Conservation (phyloP, 2,797 vertebrate species). For the Anas acuta region DNA sequence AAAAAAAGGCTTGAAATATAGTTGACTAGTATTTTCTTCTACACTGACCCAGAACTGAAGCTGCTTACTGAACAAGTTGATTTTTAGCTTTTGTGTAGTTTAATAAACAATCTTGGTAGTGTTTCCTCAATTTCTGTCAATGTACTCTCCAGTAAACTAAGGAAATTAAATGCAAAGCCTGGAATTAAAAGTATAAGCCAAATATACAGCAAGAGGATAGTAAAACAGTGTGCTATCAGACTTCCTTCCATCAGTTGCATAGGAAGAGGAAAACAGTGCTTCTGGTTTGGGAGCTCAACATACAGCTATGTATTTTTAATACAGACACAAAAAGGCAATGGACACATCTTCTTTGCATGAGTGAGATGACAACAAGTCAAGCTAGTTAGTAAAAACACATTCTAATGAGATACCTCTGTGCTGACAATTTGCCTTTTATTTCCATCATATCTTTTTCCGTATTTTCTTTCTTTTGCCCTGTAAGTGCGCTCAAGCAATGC, state of each 20-base stretch:
- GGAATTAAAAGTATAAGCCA: not conserved
- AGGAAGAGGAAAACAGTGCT: not conserved
- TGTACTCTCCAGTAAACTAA: not conserved
- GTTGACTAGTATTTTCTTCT: not conserved
- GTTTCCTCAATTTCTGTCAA: not conserved
- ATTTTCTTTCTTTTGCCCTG: not conserved
- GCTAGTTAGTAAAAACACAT: not conserved
- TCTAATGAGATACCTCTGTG: not conserved
- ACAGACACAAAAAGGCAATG: not conserved
- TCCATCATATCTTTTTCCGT: not conserved
- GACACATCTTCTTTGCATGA: conserved; percentile 28
- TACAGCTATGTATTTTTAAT: not conserved
- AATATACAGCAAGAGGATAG: not conserved
- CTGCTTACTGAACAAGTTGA: not conserved
- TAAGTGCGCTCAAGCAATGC: not conserved
- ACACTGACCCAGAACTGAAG: not conserved
- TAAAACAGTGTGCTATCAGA: not conserved
- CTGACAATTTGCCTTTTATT: not conserved
- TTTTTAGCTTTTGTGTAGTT: conserved; percentile 5
- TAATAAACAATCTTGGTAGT: not conserved
- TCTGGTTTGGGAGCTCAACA: not conserved
- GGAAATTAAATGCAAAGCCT: not conserved
- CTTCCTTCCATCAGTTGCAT: not conserved
- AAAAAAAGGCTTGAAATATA: conserved; percentile 17
- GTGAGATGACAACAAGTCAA: not conserved